A percentile compares a stretch with the other conserved stretches of the same genome.
phyloP scores from a whole-genome alignment of 2,113 vertebrate species.

The Clarias gariepinus region DNA sequence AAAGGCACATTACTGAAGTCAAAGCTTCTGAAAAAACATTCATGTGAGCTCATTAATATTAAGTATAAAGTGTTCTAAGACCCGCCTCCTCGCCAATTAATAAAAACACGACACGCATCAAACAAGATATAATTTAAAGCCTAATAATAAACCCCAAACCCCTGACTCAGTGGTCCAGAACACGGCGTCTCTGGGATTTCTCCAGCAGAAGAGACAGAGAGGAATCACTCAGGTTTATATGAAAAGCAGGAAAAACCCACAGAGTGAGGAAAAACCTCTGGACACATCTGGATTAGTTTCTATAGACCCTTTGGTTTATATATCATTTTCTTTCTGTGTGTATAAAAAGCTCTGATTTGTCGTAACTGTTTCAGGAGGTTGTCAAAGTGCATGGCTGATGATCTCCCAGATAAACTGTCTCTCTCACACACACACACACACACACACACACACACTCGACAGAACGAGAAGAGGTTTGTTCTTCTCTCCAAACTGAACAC shows the following conservation, averaged over 20 bases:
- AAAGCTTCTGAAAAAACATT: not conserved
- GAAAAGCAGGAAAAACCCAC: not conserved
- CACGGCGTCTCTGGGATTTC: no score
- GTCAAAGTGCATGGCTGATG: not conserved
- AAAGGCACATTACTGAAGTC: slow-evolving; percentile 84
- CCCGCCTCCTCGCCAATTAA: not conserved
- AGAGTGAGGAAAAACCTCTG: not conserved
- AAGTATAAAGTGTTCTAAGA: slow-evolving; percentile 12
- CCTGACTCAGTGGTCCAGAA: no score
- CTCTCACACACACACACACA: not conserved
- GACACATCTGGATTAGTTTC: not conserved
- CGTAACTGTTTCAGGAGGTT: not conserved
- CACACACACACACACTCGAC: no score
- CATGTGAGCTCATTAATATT: not conserved
- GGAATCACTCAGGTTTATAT: not conserved
- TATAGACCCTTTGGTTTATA: not conserved
- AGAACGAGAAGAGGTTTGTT: slow-evolving; percentile 20
- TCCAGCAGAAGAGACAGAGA: not conserved
- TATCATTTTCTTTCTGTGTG: not conserved
- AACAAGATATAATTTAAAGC: not conserved
- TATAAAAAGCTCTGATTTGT: slow-evolving; percentile 12
- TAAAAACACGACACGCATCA: not conserved
- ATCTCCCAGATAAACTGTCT: slow-evolving; percentile 16
- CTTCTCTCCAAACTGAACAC: not conserved
- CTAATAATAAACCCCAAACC: not conserved